Evolutionary conservation across 2,797 vertebrate species (phyloP).

Genomic region (Liasis olivaceus): DNA sequence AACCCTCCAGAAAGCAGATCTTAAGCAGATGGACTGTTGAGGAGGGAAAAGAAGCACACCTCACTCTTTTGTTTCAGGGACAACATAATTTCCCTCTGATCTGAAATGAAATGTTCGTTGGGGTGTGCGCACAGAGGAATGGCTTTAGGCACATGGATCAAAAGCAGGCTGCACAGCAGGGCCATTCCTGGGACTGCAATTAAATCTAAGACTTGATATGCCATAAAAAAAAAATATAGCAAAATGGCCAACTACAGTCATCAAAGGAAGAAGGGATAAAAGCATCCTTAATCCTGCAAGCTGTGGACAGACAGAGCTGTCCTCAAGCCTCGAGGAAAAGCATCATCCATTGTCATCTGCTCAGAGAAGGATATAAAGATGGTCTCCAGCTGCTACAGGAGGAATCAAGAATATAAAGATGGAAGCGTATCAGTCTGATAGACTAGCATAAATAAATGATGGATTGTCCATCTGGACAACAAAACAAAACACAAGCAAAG

Average conservation of each 20-base stretch:
- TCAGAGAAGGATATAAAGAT: background rate
- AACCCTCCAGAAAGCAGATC: background rate
- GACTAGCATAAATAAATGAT: background rate
- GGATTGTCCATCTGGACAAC: background rate
- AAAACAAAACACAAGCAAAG: background rate
- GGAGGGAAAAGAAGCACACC: background rate
- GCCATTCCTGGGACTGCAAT: background rate
- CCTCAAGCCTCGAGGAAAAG: background rate
- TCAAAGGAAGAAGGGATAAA: background rate
- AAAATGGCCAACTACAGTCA: background rate
- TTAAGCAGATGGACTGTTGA: background rate
- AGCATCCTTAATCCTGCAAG: background rate
- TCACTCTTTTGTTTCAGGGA: background rate
- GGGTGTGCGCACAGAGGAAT: background rate
- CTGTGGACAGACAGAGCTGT: background rate
- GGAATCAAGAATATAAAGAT: background rate
- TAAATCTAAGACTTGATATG: background rate
- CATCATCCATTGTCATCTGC: constrained; percentile 7
- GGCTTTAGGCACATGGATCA: constrained; percentile 3
- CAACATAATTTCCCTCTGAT: background rate
- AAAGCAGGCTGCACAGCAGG: constrained; percentile 8
- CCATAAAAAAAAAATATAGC: background rate
- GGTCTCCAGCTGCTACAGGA: background rate
- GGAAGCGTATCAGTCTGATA: background rate
- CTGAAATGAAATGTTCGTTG: background rate